A percentile compares a stretch with the other conserved stretches of the same genome.
These are phyloP conservation scores for Sebastes trivittatus DNA, from an alignment of 2,797 vertebrate genomes.

Conservation along the genomic window DNA sequence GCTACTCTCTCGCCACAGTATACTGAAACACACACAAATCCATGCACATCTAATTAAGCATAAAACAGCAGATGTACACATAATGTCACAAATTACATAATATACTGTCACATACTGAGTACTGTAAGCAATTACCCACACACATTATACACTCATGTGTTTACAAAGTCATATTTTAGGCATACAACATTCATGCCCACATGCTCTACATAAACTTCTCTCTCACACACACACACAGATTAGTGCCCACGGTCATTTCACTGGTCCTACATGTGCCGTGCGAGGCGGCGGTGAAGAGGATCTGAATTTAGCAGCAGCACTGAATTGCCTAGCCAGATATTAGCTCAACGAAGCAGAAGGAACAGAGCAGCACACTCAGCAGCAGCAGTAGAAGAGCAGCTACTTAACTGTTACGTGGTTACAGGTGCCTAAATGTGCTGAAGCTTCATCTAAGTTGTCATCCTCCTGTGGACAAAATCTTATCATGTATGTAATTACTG, in stretches of 20 bases:
- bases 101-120: neutral
- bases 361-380: constrained; percentile 64
- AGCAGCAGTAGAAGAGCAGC: constrained; percentile 46
- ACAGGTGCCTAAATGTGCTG: constrained; percentile 28
- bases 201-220: neutral
- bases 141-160: neutral
- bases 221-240: neutral
- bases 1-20: constrained; percentile 21
- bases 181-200: constrained; percentile 1
- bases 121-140: constrained; percentile 6
- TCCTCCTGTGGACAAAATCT: neutral
- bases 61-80: constrained; percentile 18
- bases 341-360: constrained; percentile 70
- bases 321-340: constrained; percentile 52
- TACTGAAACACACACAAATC: constrained; percentile 15
- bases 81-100: constrained; percentile 23
- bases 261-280: constrained; percentile 12
- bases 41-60: constrained; percentile 38
- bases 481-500: neutral
- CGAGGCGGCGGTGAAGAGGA: constrained; percentile 27
- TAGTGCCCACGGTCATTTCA: constrained; percentile 12
- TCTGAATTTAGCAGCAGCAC: constrained; percentile 51
- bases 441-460: constrained; percentile 3
- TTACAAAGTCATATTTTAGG: constrained; percentile 9
- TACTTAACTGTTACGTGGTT: constrained; percentile 16